Evolutionary conservation across 2,888 invertebrate species (phyloP).

Genomic region (Ectemnius continuus): DNA sequence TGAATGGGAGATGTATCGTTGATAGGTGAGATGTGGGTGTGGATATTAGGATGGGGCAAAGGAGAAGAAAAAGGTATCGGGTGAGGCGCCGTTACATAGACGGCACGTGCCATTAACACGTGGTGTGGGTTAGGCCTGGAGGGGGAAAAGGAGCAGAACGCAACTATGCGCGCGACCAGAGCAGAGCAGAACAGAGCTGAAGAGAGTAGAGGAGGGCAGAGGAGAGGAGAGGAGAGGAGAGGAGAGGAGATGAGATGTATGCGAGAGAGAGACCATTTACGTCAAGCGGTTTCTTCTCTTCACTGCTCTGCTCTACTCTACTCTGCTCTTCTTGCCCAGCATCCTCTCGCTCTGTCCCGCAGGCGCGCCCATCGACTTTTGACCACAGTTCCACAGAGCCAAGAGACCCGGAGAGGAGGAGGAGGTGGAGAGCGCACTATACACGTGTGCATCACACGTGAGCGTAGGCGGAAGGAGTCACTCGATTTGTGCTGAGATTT

Average conservation of each 20-base stretch:
- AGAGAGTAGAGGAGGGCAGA: not conserved
- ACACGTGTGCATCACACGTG: constrained; percentile 55
- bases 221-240: not conserved
- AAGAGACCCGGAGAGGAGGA: no score
- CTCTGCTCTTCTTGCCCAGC: not conserved
- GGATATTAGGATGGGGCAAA: no score
- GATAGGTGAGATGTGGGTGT: no score
- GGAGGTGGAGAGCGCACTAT: not conserved
- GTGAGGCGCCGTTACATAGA: not conserved
- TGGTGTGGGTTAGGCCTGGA: constrained; percentile 21
- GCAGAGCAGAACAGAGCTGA: not conserved
- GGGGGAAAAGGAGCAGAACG: not conserved
- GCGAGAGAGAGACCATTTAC: constrained; percentile 15
- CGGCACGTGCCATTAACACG: constrained; percentile 45
- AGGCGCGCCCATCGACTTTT: constrained; percentile 32
- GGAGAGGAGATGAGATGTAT: not conserved
- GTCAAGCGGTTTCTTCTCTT: not conserved
- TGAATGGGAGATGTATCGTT: no score
- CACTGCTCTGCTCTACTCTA: no score
- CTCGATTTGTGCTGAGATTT: constrained; percentile 55
- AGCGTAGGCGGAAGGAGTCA: constrained; percentile 59
- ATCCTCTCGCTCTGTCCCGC: not conserved
- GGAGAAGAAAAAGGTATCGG: no score
- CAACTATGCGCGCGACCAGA: not conserved
- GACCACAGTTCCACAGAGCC: constrained; percentile 24